phyloP scores from a whole-genome alignment of 2,797 vertebrate genomes.

The Tenualosa thibaudeaui region DNA sequence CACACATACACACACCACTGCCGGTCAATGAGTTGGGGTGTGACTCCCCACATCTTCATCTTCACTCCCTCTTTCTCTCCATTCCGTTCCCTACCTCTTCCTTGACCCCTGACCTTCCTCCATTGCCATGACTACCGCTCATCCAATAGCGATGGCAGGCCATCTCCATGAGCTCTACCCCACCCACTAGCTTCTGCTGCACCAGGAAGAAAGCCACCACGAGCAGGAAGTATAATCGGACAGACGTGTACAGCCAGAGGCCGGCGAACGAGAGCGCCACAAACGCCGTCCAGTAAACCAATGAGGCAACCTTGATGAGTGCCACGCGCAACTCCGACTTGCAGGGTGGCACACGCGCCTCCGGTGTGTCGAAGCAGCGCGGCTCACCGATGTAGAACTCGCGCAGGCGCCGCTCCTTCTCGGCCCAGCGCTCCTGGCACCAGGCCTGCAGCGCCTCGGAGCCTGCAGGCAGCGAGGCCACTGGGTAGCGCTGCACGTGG shows the following conservation, averaged over 20 bases:
- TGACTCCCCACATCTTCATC: background rate
- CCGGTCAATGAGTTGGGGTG: background rate
- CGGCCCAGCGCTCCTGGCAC: conserved; percentile 91
- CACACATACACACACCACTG: background rate
- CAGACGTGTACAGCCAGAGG: conserved; percentile 79
- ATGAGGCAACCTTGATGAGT: conserved; percentile 81
- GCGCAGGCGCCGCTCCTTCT: conserved; percentile 87
- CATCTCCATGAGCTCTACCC: conserved; percentile 91
- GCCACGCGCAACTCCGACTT: conserved; percentile 89
- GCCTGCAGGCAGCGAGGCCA: conserved; percentile 76
- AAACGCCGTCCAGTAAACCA: conserved; percentile 90
- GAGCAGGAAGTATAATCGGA: conserved; percentile 80
- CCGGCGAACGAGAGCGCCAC: conserved; percentile 71
- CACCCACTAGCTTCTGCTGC: conserved; percentile 86
- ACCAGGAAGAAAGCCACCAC: conserved; percentile 75
- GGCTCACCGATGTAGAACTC: conserved; percentile 81
- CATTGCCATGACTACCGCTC: conserved; percentile 27
- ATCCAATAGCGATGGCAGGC: conserved; percentile 80
- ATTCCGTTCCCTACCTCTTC: conserved; percentile 37
- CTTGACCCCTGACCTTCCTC: background rate
- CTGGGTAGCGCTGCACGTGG: conserved; percentile 84
- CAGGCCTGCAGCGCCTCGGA: conserved; percentile 83
- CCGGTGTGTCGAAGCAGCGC: conserved; percentile 74
- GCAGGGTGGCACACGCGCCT: conserved; percentile 82
- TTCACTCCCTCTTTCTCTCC: conserved; percentile 45